Evolutionary conservation across 2,888 invertebrate species (phyloP), one percentile per base, ranked within the genome.

Genomic region (Euplagia quadripunctaria): DNA sequence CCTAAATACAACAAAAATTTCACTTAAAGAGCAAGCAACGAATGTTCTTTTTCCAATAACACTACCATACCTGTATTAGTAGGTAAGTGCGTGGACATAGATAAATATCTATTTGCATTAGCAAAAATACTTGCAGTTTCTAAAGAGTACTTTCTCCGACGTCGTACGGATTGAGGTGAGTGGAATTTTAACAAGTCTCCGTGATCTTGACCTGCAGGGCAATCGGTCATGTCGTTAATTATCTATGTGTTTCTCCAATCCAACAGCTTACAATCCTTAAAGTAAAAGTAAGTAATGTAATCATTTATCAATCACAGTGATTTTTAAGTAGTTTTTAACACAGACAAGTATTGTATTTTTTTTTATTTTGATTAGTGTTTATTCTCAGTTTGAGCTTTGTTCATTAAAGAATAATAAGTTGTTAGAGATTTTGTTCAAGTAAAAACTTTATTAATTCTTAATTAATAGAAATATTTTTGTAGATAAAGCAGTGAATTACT

Each of bases 91-190:
- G 31, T 31, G 20, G 14, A 31, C 66, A 66, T 31, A 17, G 12
- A 43, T 7, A n/a, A 43, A 43, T 43, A 43, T 46, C 46, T n/a
- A 58, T 20, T n/a, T n/a, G 20, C 16, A 20, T 65, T 65, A 8
- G 6, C 16, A 66, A 51, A 41, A 31, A 51, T 17, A 66, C 51
- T 66, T 66, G 66, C 51, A 31, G 49, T 55, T 20, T 55, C 51
- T 66, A 70, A 71, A 67, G 41, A 49, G 12, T 12, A 61, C 71
- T 71, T 71, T 71, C 71, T 55, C 71, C 20, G 11, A 31, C 46
- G 31, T 42, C n/a, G 41, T 42, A 17, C 17, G 51, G 41, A 64
- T 46, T 55, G 55, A 71, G 65, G 65, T 71, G 55, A 71, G 55
- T 71, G 65, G 65, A 43, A 31, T 31, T 17, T 55, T 46, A 43